Evolutionary conservation across 1,140 invertebrate genomes (phyloP).

Genomic region (Eueides isabella): DNA sequence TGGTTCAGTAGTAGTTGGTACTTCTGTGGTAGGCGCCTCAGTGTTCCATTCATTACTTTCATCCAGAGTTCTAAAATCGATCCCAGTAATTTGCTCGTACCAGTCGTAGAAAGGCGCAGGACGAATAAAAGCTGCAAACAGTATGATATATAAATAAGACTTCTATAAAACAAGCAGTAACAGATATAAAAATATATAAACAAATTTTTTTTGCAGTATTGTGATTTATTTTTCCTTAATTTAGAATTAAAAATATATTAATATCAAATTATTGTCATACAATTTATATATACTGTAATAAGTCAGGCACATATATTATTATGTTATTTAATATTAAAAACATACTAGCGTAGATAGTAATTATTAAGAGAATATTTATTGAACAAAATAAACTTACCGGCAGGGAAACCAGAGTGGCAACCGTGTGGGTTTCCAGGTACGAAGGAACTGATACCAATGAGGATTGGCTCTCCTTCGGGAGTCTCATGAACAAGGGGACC

Average conservation of each 20-base stretch:
- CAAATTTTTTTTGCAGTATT: background rate
- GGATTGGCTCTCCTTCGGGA: constrained; percentile 55
- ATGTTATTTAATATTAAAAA: no score
- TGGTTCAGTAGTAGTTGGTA: constrained; percentile 14
- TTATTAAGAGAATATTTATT: background rate
- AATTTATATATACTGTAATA: no score
- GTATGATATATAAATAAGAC: background rate
- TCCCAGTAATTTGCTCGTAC: constrained; percentile 55
- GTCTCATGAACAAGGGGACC: constrained; percentile 76
- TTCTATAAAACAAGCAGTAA: background rate
- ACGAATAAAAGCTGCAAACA: constrained; percentile 59
- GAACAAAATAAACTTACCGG: constrained; percentile 55
- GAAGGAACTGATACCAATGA: constrained; percentile 82
- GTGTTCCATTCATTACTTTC: constrained; percentile 45
- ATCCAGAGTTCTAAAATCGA: constrained; percentile 62
- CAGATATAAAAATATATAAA: background rate
- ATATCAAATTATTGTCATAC: no score
- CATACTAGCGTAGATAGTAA: background rate
- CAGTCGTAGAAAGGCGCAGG: constrained; percentile 63
- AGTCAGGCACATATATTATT: no score
- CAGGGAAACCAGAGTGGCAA: constrained; percentile 80
- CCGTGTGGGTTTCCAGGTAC: constrained; percentile 72
- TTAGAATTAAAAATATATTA: no score
- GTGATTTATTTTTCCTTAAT: no score
- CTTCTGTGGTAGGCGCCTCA: constrained; percentile 18